Evolutionary conservation across 2,113 vertebrate species (phyloP).

Genomic region (Lamprotornis superbus): DNA sequence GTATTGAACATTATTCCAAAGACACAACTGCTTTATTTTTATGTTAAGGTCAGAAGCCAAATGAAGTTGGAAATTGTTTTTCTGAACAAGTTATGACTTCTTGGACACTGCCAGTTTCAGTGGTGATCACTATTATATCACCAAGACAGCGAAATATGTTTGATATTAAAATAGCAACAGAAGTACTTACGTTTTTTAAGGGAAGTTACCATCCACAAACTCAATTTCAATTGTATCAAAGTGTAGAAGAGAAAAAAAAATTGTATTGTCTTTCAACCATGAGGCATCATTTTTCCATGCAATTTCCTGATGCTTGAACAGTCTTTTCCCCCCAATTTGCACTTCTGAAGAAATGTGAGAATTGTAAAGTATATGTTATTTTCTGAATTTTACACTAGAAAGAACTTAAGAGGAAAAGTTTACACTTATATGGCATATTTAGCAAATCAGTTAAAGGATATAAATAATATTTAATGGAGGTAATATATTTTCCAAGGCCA

Average conservation of each 20-base stretch:
- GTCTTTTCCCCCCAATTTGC: background rate
- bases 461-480: background rate
- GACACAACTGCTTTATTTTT: background rate
- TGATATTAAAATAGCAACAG: background rate
- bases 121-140: background rate
- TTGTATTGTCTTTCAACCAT: background rate
- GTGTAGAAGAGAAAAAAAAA: background rate
- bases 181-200: background rate
- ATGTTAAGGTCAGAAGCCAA: background rate
- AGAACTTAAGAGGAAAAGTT: background rate
- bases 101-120: background rate
- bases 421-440: background rate
- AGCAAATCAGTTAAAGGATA: background rate
- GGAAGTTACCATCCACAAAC: background rate
- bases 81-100: background rate
- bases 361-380: background rate
- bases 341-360: background rate
- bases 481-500: background rate
- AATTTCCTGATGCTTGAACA: background rate
- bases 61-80: constrained; percentile 33
- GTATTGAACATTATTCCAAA: background rate
- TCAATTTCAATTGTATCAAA: constrained; percentile 4
- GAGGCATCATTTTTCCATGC: background rate
- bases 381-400: background rate
- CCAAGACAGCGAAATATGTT: background rate